A percentile compares a stretch with the other conserved stretches of the same genome.
Conservation (phyloP, 2,888 invertebrate species). For the Pristionchus exspectatus region DNA sequence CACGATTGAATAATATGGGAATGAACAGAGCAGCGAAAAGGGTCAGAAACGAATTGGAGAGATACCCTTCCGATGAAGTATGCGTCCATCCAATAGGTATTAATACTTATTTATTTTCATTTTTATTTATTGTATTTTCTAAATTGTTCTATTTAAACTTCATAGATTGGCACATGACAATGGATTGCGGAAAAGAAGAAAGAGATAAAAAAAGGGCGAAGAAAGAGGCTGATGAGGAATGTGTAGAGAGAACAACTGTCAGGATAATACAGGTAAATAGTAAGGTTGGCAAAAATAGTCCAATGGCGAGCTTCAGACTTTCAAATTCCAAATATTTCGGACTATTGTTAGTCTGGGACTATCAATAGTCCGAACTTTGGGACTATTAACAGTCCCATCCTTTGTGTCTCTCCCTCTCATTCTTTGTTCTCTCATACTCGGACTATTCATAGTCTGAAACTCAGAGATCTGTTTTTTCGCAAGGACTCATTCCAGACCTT, state of each 20-base stretch:
- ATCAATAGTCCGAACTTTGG: too few species aligned
- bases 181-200: neutral
- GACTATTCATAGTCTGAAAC: too few species aligned
- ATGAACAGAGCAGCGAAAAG: neutral
- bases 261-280: constrained; percentile 4
- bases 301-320: too few species aligned
- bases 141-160: neutral
- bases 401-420: too few species aligned
- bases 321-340: too few species aligned
- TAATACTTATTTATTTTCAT: neutral
- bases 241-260: neutral
- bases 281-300: too few species aligned
- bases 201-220: neutral
- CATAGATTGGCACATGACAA: constrained; percentile 19
- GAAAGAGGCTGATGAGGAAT: constrained; percentile 26
- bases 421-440: too few species aligned
- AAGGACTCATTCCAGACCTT: too few species aligned
- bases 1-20: constrained; percentile 10
- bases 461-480: too few species aligned
- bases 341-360: too few species aligned
- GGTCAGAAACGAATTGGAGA: constrained; percentile 3
- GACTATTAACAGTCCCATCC: too few species aligned
- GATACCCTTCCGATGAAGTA: constrained; percentile 1
- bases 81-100: constrained; percentile 50
- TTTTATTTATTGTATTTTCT: neutral